Percentiles rank a stretch among this genome's conserved stretches.
phyloP scores from a whole-genome alignment of 2,888 invertebrate species.

The Scaptomyza caliginosa region DNA sequence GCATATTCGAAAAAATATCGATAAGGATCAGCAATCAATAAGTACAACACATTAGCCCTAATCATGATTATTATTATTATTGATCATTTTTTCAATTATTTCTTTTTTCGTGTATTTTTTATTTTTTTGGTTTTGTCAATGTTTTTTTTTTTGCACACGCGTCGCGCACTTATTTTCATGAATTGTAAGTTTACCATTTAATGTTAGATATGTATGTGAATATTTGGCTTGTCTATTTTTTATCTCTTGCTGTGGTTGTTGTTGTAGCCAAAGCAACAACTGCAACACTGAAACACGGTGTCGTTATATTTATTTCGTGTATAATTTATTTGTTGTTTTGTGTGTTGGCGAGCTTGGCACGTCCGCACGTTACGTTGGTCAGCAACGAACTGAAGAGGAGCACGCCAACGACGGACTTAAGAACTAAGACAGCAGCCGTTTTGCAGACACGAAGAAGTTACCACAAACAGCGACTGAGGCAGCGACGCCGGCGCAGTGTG shows the following conservation, averaged over 20 bases:
- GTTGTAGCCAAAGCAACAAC: conserved; percentile 37
- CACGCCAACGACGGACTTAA: conserved; percentile 84
- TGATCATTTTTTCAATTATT: conserved; percentile 14
- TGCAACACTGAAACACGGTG: conserved; percentile 40
- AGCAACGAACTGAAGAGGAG: conserved; percentile 85
- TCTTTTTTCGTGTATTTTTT: conserved; percentile 1
- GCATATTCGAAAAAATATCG: conserved; percentile 19
- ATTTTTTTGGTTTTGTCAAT: conserved; percentile 5
- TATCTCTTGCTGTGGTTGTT: conserved; percentile 16
- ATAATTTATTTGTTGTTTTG: conserved; percentile 7
- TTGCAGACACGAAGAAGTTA: conserved; percentile 72
- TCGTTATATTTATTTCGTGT: conserved; percentile 16
- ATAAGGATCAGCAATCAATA: conserved; percentile 32
- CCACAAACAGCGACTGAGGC: conserved; percentile 43
- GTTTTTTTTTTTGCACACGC: conserved; percentile 46
- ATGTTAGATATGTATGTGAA: conserved; percentile 20
- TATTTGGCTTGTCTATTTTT: conserved; percentile 29
- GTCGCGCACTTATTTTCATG: conserved; percentile 50
- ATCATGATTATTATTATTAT: conserved; percentile 44
- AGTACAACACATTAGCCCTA: conserved; percentile 37
- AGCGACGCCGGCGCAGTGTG: conserved; percentile 29
- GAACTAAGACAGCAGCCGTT: conserved; percentile 80
- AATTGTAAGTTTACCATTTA: conserved; percentile 34
- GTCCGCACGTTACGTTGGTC: conserved; percentile 84
- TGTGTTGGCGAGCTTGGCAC: conserved; percentile 72